phyloP scores from a whole-genome alignment of 2,797 vertebrate species.

The Pristis pectinata region DNA sequence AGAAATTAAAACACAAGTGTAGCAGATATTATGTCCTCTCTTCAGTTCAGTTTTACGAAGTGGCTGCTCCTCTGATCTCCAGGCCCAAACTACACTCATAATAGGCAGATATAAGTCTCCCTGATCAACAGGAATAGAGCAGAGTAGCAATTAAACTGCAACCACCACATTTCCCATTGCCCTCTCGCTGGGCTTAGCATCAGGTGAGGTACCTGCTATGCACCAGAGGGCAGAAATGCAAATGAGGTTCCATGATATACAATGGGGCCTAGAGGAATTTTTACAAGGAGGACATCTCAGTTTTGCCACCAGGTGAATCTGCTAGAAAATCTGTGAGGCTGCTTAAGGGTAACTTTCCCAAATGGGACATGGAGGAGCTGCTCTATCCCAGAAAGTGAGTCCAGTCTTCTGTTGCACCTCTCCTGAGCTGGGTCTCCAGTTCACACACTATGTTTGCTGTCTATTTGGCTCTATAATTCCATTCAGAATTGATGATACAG shows the following conservation, averaged over 20 bases:
- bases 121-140: too few species aligned
- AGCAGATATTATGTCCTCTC: not conserved
- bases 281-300: not conserved
- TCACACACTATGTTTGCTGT: not conserved
- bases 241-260: not conserved
- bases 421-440: not conserved
- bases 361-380: not conserved
- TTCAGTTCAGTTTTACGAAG: conserved; percentile 8
- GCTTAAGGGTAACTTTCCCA: not conserved
- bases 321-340: not conserved
- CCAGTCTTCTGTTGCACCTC: not conserved
- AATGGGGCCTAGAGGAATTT: not conserved
- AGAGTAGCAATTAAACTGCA: not conserved
- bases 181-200: not conserved
- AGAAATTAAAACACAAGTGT: not conserved
- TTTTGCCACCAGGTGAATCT: not conserved
- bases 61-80: not conserved
- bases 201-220: not conserved
- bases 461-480: not conserved
- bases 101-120: not conserved
- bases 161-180: not conserved
- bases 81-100: not conserved
- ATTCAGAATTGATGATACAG: not conserved
- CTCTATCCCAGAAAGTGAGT: not conserved
- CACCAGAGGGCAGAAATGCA: not conserved